These are phyloP conservation scores for Hypothenemus hampei DNA, from an alignment of 1,140 invertebrate species.

Conservation along the genomic window DNA sequence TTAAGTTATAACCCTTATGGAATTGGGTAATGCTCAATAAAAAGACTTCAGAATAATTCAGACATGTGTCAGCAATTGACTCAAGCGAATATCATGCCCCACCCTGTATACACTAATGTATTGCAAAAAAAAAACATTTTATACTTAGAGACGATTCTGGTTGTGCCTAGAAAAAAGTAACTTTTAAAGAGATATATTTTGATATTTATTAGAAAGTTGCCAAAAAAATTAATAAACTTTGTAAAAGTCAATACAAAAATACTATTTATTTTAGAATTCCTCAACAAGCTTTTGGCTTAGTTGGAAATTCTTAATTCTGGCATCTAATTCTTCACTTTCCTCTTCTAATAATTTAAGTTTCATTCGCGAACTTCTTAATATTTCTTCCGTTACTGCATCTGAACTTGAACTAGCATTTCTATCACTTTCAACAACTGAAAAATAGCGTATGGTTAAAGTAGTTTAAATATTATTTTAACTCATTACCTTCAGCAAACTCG, in stretches of 20 bases:
- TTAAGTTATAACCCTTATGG: no score
- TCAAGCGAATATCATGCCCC: no score
- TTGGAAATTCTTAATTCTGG: constrained; percentile 29
- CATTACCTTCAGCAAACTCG: background rate
- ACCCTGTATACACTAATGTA: no score
- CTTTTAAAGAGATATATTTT: constrained; percentile 27
- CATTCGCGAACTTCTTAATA: constrained; percentile 39
- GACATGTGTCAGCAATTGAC: no score
- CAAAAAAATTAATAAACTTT: constrained; percentile 8
- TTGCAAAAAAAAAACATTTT: no score
- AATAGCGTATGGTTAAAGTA: no score
- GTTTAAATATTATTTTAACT: no score
- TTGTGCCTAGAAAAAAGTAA: constrained; percentile 24
- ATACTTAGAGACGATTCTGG: no score
- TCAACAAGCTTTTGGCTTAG: background rate
- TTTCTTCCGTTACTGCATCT: constrained; percentile 35
- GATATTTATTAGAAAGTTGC: constrained; percentile 23
- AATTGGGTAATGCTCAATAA: no score
- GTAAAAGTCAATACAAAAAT: background rate
- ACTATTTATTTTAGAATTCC: background rate
- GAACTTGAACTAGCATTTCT: constrained; percentile 2
- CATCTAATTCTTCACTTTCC: constrained; percentile 43
- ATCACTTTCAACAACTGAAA: no score
- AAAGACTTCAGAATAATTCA: no score
- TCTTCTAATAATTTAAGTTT: constrained; percentile 41